These are phyloP conservation scores for Lophius piscatorius DNA, from an alignment of 2,113 vertebrate species.

Conservation along the genomic window DNA sequence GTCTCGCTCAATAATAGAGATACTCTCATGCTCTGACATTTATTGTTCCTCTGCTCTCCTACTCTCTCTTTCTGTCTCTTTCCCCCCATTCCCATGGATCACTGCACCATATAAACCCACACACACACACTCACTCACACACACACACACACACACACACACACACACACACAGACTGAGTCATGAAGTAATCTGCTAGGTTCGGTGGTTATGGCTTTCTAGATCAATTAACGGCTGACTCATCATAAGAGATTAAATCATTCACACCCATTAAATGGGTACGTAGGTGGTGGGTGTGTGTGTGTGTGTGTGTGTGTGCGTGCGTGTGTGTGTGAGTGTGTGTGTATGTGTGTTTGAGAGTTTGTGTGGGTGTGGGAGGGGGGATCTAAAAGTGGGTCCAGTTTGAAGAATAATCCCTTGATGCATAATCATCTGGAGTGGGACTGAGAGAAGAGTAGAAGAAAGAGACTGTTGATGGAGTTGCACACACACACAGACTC, in stretches of 20 bases:
- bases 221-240: conserved; percentile 58
- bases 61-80: conserved; percentile 27
- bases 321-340: conserved; percentile 6
- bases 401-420: too few species aligned
- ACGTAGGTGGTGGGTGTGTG: conserved; percentile 1
- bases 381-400: too few species aligned
- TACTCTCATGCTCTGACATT: conserved; percentile 34
- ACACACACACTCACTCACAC: conserved; percentile 3
- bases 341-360: too few species aligned
- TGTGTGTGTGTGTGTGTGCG: background rate
- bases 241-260: conserved; percentile 53
- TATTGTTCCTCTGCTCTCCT: conserved; percentile 47
- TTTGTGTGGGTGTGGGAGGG: too few species aligned
- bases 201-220: conserved; percentile 51
- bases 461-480: conserved; percentile 50
- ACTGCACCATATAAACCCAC: background rate
- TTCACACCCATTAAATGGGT: conserved; percentile 28
- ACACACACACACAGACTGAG: background rate
- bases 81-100: conserved; percentile 29
- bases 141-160: background rate
- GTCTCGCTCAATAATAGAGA: conserved; percentile 51
- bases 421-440: conserved; percentile 44
- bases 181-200: conserved; percentile 62
- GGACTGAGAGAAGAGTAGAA: conserved; percentile 55
- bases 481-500: conserved; percentile 41